A percentile compares a stretch with the other conserved stretches of the same genome.
Evolutionary conservation across 2,113 vertebrate genomes (phyloP).

Genomic region (Meriones unguiculatus): DNA sequence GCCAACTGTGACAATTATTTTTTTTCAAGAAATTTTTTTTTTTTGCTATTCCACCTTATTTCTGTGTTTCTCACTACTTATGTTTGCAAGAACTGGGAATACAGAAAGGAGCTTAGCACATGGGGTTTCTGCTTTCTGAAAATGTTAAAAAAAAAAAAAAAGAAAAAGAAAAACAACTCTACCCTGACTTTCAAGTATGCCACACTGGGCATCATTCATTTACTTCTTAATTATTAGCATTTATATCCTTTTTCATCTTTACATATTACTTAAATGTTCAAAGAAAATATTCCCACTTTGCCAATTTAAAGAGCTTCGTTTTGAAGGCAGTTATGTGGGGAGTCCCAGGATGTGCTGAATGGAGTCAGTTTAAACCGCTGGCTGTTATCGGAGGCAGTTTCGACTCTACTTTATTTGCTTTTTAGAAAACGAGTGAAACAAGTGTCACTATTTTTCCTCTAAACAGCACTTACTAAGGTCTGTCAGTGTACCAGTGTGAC

Average conservation of each 20-base stretch:
- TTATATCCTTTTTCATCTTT: slow-evolving; percentile 85
- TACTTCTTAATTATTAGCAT: slow-evolving; percentile 88
- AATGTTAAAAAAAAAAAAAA: slow-evolving; percentile 71
- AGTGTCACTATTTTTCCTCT: slow-evolving; percentile 65
- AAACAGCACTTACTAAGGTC: slow-evolving; percentile 65
- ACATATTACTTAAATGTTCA: slow-evolving; percentile 85
- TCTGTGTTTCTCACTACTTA: background rate
- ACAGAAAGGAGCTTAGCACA: slow-evolving; percentile 1
- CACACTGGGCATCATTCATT: slow-evolving; percentile 84
- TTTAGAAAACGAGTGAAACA: slow-evolving; percentile 78
- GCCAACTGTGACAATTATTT: background rate
- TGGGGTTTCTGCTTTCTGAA: slow-evolving; percentile 73
- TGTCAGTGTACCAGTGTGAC: slow-evolving; percentile 3
- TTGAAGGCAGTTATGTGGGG: slow-evolving; percentile 74
- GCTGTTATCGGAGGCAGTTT: slow-evolving; percentile 80
- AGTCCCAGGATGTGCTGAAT: slow-evolving; percentile 67
- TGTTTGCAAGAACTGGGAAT: slow-evolving; percentile 11
- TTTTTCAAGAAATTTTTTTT: background rate
- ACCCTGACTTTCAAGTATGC: slow-evolving; percentile 81
- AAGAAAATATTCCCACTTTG: slow-evolving; percentile 83
- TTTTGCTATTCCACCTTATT: background rate
- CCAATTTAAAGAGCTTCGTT: slow-evolving; percentile 80
- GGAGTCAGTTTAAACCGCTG: slow-evolving; percentile 75
- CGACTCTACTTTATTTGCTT: slow-evolving; percentile 74
- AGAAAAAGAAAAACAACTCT: background rate